phyloP scores from a whole-genome alignment of 2,888 invertebrate genomes.

The Cephus pulcher region DNA sequence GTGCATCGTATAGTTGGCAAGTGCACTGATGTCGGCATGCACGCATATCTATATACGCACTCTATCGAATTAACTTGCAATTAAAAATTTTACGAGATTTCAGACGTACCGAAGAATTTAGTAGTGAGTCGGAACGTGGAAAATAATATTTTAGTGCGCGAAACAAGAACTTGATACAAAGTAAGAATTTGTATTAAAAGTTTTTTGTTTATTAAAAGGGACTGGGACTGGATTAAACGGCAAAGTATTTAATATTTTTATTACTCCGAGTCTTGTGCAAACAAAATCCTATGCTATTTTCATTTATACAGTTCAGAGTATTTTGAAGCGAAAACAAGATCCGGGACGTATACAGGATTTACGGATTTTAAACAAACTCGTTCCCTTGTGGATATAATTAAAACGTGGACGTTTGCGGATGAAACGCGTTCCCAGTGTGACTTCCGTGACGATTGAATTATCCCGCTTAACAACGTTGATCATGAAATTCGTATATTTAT shows the following conservation, averaged over 20 bases:
- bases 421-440: not conserved
- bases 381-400: not conserved
- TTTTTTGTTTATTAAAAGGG: not conserved
- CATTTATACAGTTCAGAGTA: not conserved
- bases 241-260: not conserved
- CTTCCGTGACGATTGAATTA: not conserved
- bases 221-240: not conserved
- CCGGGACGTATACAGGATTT: not conserved
- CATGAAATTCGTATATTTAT: not conserved
- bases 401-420: not conserved
- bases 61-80: not conserved
- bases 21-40: not conserved
- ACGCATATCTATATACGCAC: not conserved
- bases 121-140: not conserved
- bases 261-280: not conserved
- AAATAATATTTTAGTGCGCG: not conserved
- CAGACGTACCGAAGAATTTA: not conserved
- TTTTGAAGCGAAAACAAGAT: not conserved
- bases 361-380: not conserved
- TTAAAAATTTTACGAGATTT: not conserved
- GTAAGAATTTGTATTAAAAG: not conserved
- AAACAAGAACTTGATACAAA: not conserved
- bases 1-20: slow-evolving; percentile 37
- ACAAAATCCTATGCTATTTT: not conserved
- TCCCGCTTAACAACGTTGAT: not conserved